Conservation (phyloP, 2,888 invertebrate genomes). For the Hyposoter didymator region DNA sequence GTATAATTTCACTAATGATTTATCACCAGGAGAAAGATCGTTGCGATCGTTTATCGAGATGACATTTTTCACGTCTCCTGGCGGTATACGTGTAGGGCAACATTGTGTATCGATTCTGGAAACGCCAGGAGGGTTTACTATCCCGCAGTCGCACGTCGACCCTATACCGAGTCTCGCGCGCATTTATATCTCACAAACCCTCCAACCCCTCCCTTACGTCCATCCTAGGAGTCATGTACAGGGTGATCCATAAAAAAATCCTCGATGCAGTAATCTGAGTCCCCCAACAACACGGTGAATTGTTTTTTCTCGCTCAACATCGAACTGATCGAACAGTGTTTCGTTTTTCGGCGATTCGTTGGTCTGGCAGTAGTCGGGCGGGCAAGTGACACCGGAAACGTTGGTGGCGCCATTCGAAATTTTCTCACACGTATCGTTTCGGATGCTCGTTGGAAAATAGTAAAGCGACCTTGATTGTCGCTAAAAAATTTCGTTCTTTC, state of each 20-base stretch:
- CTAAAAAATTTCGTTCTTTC: too few relatives aligned
- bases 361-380: too few relatives aligned
- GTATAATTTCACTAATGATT: constrained; percentile 42
- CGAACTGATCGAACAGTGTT: neutral
- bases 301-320: neutral
- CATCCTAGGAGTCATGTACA: neutral
- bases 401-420: too few relatives aligned
- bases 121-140: constrained; percentile 67
- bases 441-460: too few relatives aligned
- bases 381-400: too few relatives aligned
- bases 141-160: constrained; percentile 71
- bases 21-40: constrained; percentile 38
- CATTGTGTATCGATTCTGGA: constrained; percentile 71
- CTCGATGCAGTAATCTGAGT: neutral
- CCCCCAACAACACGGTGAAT: neutral
- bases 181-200: constrained; percentile 40
- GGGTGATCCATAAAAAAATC: neutral
- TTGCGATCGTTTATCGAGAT: constrained; percentile 60
- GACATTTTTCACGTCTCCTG: constrained; percentile 64
- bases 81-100: constrained; percentile 49
- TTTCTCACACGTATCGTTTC: too few relatives aligned
- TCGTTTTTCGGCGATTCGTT: neutral
- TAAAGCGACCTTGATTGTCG: too few relatives aligned
- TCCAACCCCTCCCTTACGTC: constrained; percentile 31
- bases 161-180: constrained; percentile 60